Conservation (phyloP, 2,113 vertebrate genomes). For the Vidua macroura region DNA sequence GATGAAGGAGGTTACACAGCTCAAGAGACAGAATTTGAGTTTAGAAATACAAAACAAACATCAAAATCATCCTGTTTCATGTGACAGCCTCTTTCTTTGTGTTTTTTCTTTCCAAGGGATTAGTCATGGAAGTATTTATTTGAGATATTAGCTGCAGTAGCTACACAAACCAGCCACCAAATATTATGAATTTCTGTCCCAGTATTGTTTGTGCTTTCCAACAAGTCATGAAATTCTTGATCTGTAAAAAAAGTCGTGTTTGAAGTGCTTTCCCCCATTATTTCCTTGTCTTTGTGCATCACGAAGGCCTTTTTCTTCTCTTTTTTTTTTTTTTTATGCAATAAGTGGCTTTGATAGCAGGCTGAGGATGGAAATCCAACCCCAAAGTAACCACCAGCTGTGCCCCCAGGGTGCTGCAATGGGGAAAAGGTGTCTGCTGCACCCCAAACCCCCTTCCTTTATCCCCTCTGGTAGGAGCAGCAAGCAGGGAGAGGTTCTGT, state of each 20-base stretch:
- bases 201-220: not conserved
- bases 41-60: constrained; percentile 27
- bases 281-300: not conserved
- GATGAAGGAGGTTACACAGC: not conserved
- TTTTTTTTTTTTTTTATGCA: too few species aligned
- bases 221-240: not conserved
- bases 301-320: not conserved
- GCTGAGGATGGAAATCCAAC: not conserved
- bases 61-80: constrained; percentile 14
- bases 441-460: not conserved
- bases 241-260: not conserved
- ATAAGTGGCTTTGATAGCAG: not conserved
- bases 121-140: not conserved
- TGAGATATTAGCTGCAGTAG: not conserved
- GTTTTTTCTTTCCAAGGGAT: constrained; percentile 30
- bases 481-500: not conserved
- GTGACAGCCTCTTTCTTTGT: constrained; percentile 22
- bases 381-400: not conserved
- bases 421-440: not conserved
- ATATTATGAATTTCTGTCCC: not conserved
- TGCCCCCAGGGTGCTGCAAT: rapidly evolving
- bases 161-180: not conserved
- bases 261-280: not conserved
- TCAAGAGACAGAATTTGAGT: not conserved
- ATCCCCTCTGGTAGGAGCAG: not conserved